phyloP scores from a whole-genome alignment of 2,888 invertebrate genomes.

The Notodonta dromedarius region DNA sequence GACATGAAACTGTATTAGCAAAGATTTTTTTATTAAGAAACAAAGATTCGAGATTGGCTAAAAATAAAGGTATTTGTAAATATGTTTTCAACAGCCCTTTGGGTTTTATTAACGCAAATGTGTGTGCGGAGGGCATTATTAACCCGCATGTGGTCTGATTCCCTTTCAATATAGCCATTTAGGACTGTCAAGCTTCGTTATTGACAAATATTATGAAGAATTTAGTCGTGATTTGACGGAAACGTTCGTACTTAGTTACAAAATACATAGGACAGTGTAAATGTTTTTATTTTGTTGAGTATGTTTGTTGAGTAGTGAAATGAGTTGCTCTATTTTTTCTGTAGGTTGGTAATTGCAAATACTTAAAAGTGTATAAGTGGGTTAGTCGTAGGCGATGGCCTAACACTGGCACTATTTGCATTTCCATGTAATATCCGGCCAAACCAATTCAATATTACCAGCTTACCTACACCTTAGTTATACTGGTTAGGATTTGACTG shows the following conservation, averaged over 20 bases:
- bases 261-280: too few species aligned
- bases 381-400: conserved; percentile 7
- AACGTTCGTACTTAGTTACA: not conserved
- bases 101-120: too few species aligned
- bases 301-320: not conserved
- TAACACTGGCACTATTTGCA: conserved; percentile 3
- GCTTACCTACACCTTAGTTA: too few species aligned
- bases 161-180: not conserved
- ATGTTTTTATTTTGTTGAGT: not conserved
- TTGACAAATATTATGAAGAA: not conserved
- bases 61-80: too few species aligned
- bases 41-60: too few species aligned
- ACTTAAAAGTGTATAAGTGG: conserved; percentile 1
- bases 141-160: not conserved
- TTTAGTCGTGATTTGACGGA: not conserved
- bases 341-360: not conserved
- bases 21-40: too few species aligned
- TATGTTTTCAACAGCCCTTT: too few species aligned
- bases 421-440: not conserved
- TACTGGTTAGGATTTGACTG: too few species aligned
- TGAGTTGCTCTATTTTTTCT: not conserved
- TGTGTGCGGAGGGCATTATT: too few species aligned
- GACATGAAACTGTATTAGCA: not conserved
- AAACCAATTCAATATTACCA: too few species aligned
- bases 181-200: not conserved